Conservation (phyloP, 2,888 invertebrate species). For the Rotaria socialis region DNA sequence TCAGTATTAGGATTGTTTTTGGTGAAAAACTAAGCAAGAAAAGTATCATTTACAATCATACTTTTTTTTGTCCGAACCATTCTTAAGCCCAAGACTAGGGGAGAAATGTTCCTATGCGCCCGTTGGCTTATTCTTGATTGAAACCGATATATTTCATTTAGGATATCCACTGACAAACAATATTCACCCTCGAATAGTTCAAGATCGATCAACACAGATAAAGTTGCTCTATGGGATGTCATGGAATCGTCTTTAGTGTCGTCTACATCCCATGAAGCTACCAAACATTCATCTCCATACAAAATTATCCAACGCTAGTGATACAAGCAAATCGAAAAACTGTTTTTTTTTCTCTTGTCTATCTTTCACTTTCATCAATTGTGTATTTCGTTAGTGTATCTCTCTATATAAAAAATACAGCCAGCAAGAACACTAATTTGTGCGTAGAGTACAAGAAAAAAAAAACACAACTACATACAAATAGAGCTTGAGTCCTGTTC, state of each 20-base stretch:
- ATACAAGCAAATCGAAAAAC: not conserved
- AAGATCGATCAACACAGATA: not conserved
- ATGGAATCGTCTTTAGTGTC: not conserved
- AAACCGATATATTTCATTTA: not conserved
- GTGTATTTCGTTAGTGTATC: not conserved
- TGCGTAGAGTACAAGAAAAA: not conserved
- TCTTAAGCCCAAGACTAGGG: no score
- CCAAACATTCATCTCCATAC: not conserved
- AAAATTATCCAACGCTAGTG: not conserved
- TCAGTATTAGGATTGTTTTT: no score
- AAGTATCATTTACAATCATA: no score
- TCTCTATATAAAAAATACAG: not conserved
- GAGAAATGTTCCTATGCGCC: no score
- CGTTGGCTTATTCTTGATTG: no score
- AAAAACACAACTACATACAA: not conserved
- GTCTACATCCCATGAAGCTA: not conserved
- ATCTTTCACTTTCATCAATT: not conserved
- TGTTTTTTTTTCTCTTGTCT: not conserved
- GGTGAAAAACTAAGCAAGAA: no score
- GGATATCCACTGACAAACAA: not conserved
- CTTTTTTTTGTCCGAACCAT: no score
- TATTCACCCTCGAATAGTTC: not conserved
- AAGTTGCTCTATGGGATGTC: not conserved
- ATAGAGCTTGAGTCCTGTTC: not conserved
- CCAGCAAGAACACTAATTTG: not conserved